These are phyloP conservation scores for Sclerodermus sp. DNA, from an alignment of 2,888 invertebrate genomes.

Conservation along the genomic window DNA sequence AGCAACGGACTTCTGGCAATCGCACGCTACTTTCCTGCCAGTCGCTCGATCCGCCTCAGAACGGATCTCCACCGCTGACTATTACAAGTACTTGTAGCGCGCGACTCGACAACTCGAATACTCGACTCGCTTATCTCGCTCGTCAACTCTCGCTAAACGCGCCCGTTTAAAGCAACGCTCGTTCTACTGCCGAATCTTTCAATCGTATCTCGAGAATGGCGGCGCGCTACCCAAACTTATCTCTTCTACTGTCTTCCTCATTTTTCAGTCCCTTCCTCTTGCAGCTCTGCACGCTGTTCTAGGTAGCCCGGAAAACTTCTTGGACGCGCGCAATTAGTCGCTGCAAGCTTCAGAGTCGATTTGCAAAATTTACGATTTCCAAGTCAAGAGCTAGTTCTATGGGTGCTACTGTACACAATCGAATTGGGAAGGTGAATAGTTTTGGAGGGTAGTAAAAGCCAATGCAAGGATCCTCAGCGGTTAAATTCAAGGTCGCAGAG, in stretches of 20 bases:
- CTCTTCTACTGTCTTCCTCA: no score
- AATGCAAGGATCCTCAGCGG: constrained; percentile 30
- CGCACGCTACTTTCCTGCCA: constrained; percentile 14
- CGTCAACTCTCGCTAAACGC: constrained; percentile 2
- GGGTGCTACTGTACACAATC: constrained; percentile 7
- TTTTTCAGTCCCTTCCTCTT: no score
- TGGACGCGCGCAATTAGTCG: no score
- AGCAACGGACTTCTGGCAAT: constrained; percentile 24
- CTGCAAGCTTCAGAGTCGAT: constrained; percentile 9
- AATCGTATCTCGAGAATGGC: no score
- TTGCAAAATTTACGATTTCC: constrained; percentile 35
- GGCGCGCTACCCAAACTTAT: no score
- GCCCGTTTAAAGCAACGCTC: constrained; percentile 1
- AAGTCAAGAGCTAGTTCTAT: no score
- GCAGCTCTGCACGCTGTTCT: no score
- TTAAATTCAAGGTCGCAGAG: constrained; percentile 27
- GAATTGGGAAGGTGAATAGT: constrained; percentile 37
- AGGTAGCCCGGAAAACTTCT: no score
- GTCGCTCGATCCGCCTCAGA: not conserved
- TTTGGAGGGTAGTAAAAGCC: constrained; percentile 21
- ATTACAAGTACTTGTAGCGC: no score
- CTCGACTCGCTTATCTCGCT: no score
- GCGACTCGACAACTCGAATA: no score
- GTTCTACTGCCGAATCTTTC: no score
- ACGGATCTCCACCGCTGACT: not conserved